These are phyloP conservation scores for Clavelina lepadiformis DNA, from an alignment of 23 tunicate species.

Conservation along the genomic window DNA sequence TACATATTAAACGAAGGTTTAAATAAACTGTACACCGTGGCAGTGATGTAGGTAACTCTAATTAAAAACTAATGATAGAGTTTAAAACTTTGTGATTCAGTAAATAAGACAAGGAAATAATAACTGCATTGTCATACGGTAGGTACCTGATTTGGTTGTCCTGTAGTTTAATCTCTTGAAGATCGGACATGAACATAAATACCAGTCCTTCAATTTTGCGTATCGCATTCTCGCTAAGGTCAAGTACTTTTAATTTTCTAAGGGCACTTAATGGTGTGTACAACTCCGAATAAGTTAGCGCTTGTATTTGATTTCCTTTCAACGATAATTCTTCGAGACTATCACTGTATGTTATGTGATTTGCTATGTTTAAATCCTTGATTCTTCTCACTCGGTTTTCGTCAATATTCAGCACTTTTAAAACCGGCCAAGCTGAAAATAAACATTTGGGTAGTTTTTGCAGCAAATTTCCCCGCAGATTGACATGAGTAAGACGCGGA, in stretches of 20 bases:
- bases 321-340: conserved; percentile 52
- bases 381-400: conserved; percentile 41
- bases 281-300: conserved; percentile 28
- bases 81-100: background rate
- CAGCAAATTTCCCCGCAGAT: conserved; percentile 60
- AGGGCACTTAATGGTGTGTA: conserved; percentile 33
- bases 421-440: conserved; percentile 34
- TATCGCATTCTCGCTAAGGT: conserved; percentile 52
- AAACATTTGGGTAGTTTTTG: conserved; percentile 64
- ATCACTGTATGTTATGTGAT: conserved; percentile 17
- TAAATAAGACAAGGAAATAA: background rate
- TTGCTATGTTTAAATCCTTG: conserved; percentile 34
- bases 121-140: background rate
- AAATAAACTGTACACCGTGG: background rate
- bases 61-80: background rate
- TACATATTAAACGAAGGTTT: conserved; percentile 5
- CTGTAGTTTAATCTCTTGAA: conserved; percentile 24
- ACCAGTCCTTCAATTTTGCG: conserved; percentile 30
- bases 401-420: conserved; percentile 45
- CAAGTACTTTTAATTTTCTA: conserved; percentile 24
- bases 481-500: conserved; percentile 31
- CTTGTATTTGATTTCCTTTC: conserved; percentile 27
- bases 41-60: background rate
- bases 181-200: conserved; percentile 52
- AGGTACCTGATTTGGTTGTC: conserved; percentile 52